phyloP scores from a whole-genome alignment of 92 coral and sea anemone genomes.

The Heteractis magnifica region DNA sequence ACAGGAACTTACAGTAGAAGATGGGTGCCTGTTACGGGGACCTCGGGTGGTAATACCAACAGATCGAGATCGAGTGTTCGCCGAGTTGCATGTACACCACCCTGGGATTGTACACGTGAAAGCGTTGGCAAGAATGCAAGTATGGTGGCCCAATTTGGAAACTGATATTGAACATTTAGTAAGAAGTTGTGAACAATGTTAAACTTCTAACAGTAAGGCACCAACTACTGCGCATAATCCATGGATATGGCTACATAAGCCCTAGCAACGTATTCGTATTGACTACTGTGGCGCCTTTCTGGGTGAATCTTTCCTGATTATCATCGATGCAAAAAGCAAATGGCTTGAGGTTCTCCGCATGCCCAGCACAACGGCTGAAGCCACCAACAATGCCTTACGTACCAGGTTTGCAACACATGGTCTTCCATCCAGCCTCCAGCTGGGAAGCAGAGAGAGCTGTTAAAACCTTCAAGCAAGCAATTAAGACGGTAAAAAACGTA shows the following conservation, averaged over 20 bases:
- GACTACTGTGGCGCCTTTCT: slow-evolving; percentile 43
- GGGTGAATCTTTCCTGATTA: too few species aligned
- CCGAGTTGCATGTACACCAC: slow-evolving; percentile 40
- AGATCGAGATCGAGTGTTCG: slow-evolving; percentile 30
- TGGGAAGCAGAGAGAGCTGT: slow-evolving; percentile 54
- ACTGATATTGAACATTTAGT: slow-evolving; percentile 44
- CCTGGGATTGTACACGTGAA: slow-evolving; percentile 63
- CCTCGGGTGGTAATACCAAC: slow-evolving; percentile 52
- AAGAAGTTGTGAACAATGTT: slow-evolving; percentile 43
- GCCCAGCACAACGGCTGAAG: too few species aligned
- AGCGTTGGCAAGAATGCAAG: slow-evolving; percentile 51
- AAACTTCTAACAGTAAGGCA: slow-evolving; percentile 20
- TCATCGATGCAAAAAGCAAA: too few species aligned
- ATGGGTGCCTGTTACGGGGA: slow-evolving; percentile 18
- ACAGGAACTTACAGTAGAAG: slow-evolving; percentile 49
- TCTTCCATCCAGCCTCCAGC: slow-evolving; percentile 49
- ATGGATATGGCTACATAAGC: slow-evolving; percentile 39
- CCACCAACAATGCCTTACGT: too few species aligned
- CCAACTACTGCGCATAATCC: slow-evolving; percentile 33
- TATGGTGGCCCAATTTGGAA: slow-evolving; percentile 51
- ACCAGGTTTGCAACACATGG: too few species aligned
- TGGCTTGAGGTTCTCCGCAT: too few species aligned
- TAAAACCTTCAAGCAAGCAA: slow-evolving; percentile 48
- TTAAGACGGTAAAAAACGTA: slow-evolving; percentile 27
- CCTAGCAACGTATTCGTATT: slow-evolving; percentile 49